Evolutionary conservation across 2,888 invertebrate species (phyloP).

Genomic region (Ceramica pisi): DNA sequence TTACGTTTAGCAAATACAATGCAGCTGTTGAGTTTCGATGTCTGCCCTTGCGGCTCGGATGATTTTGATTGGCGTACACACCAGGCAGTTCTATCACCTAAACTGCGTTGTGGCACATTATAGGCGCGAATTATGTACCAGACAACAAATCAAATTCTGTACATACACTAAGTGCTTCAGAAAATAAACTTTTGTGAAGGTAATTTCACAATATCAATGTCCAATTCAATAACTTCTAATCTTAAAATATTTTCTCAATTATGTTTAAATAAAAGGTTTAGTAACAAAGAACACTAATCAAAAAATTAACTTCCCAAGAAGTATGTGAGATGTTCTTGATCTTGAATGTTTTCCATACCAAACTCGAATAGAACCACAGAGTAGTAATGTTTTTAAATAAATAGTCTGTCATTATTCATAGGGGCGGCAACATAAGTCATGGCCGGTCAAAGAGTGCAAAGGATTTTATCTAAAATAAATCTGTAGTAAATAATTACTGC

Average conservation of each 20-base stretch:
- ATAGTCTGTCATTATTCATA: not conserved
- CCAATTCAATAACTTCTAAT: not conserved
- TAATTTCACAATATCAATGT: not conserved
- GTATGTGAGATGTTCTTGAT: conserved; percentile 10
- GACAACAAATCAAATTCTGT: conserved; percentile 17
- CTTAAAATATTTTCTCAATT: not conserved
- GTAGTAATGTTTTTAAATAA: conserved; percentile 5
- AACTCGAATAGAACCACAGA: conserved; percentile 14
- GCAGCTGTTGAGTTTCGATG: conserved; percentile 20
- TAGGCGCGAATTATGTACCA: conserved; percentile 67
- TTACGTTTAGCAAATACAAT: conserved; percentile 31
- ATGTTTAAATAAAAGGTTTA: conserved; percentile 26
- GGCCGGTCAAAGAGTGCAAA: not conserved
- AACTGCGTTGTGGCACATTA: conserved; percentile 43
- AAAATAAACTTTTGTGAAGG: not conserved
- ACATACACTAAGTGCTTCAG: not conserved
- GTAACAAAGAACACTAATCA: conserved; percentile 43
- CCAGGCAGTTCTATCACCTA: conserved; percentile 8
- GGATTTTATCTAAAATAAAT: not conserved
- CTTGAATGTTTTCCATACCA: not conserved
- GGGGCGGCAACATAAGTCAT: not conserved
- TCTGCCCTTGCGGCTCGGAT: conserved; percentile 12
- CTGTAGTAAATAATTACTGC: not conserved
- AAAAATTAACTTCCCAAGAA: not conserved
- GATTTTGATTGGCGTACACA: conserved; percentile 17